phyloP scores from a whole-genome alignment of 2,113 vertebrate species.

The Sisor rabdophorus region DNA sequence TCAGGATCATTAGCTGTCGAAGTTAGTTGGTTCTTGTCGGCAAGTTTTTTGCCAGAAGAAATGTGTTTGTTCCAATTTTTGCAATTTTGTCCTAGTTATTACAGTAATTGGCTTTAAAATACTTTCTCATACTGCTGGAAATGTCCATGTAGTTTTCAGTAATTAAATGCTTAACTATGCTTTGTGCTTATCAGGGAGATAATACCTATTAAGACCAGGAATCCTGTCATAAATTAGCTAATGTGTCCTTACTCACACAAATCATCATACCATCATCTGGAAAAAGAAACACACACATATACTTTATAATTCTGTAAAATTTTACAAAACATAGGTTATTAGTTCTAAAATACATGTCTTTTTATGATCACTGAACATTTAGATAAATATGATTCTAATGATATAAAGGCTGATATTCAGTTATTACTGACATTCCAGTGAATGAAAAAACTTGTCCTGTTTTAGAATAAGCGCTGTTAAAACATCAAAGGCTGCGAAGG shows the following conservation, averaged over 20 bases:
- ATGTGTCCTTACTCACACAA: too few relatives aligned
- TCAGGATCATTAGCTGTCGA: slow-evolving; percentile 51
- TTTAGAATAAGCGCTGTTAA: background rate
- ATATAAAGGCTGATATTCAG: background rate
- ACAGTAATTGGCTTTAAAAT: slow-evolving; percentile 18
- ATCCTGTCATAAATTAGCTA: too few relatives aligned
- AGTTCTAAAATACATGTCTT: background rate
- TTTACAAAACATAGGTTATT: background rate
- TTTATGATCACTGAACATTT: background rate
- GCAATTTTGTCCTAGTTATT: slow-evolving; percentile 18
- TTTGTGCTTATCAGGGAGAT: background rate
- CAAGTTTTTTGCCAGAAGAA: background rate
- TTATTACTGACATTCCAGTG: background rate
- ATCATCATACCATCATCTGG: too few relatives aligned
- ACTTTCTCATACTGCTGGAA: background rate
- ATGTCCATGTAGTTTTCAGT: background rate
- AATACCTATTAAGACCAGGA: background rate
- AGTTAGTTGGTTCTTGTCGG: slow-evolving; percentile 7
- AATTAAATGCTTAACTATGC: background rate
- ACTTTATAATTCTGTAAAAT: background rate
- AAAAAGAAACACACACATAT: too few relatives aligned
- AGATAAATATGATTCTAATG: background rate
- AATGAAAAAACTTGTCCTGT: background rate
- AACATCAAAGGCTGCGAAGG: background rate
- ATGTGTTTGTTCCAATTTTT: slow-evolving; percentile 27